Base-by-base conservation (phyloP, 1,140 invertebrate genomes). In the Mactra quadrangularis region DNA sequence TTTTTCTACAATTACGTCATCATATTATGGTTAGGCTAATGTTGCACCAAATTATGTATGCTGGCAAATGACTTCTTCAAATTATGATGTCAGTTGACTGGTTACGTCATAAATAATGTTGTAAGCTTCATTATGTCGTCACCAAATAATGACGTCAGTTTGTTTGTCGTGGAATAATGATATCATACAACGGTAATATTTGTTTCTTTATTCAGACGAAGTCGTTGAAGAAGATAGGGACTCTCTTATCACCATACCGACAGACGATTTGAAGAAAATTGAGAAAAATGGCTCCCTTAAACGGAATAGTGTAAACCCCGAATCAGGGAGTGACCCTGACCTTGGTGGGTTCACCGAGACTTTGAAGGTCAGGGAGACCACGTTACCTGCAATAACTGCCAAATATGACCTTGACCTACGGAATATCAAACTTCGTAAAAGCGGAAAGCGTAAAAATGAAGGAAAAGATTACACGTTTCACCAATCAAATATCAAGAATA, bases 261-360 rank as follows among this genome's bases (percentile, higher is more conserved):
- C 72, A 1, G 72, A 76, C 27, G 35, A 76, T 29, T 38, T 76
- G 4, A 59, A 41, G 72, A 76, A 76, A 50, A 62, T 76, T 25
- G 53, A 59, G n/a, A 59, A 53, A 25, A 45, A 53, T 15, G 13
- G 29, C n/a, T 13, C 13, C 1, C 38, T 11, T 11, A 59, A 29
- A 15, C 60, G 57, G 52, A 72, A 72, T 57, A 22, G 13, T 9
- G 70, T 72, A 1, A 25, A 13, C 22, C 70, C 70, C 0, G 64
- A 68, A 6, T n/a, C n/a, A n/a, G n/a, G n/a, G n/a, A 33, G 25
- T 22, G 15, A 27, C 22, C 38, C 47, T 50, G 19, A 13, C 15
- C 38, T 68, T 41, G 47, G 9, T 3, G 47, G 47, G 3, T 76
- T 76, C 31, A 76, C 72, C 19, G 72, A 76, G 41, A 50, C 41